Evolutionary conservation across 2,113 vertebrate genomes (phyloP), one percentile per base, ranked within the genome.

Genomic region (Nothocercus nigrocapillus): DNA sequence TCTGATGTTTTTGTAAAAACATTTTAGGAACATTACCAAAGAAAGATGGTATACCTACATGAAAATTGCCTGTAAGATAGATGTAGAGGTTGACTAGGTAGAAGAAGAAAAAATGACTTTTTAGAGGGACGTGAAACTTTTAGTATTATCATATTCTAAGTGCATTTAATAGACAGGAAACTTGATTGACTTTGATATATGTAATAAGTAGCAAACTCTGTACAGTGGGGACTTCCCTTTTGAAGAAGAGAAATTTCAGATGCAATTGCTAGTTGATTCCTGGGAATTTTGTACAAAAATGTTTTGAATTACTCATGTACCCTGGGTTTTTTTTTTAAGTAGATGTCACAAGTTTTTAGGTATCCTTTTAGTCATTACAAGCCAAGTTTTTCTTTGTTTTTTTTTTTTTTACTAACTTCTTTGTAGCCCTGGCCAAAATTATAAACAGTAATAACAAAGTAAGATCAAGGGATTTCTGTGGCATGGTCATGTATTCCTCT

Each of bases 241-340:
- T 78, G 82, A 90, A 45, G 78, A 90, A 17, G 62, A 93, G 82
- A 94, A 94, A 96, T 82, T 95, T 95, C 92, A 96, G 93, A 77
- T 77, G 44, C 28, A 94, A 84, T 90, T 97, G 95, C 95, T 95
- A 95, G 86, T 90, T 93, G 92, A 84, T 83, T 96, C 61, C 74
- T 86, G 96, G 97, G 96, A 97, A 97, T 97, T 98, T 96, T 96
- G 66, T 78, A 91, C 61, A 88, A 90, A 95, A 93, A 80, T 62
- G 56, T 66, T 87, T 86, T 95, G 72, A 94, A 94, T 97, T 97
- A 96, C 94, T 96, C 86, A 97, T 8, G 51, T 95, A 88, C 93
- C 68, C 40, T 0, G 36, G 93, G 59, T 79, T 40, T 80, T 93
- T 88, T 54, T 93, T 54, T 93, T 72, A 73, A 95, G 62, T 94